These are phyloP conservation scores for Platorchestia sp. DNA, from an alignment of 1,140 invertebrate species.

Conservation along the genomic window DNA sequence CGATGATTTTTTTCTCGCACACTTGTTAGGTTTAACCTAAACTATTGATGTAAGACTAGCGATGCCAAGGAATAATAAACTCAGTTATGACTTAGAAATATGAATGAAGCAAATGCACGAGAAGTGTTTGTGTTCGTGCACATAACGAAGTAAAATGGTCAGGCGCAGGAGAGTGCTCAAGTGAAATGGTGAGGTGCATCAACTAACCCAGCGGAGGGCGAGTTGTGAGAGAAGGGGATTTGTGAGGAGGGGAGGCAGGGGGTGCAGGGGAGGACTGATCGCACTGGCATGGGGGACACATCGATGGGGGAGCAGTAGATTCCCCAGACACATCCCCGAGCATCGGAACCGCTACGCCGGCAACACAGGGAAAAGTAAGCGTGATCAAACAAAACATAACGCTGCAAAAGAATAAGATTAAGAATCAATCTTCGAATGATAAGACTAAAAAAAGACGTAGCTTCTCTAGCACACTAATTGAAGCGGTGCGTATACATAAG, in stretches of 20 bases:
- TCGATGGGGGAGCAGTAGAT: not conserved
- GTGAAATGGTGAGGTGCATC: slow-evolving; percentile 28
- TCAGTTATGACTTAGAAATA: too few species aligned
- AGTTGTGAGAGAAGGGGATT: not conserved
- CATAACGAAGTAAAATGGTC: not conserved
- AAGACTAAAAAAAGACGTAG: not conserved
- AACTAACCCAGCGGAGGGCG: slow-evolving; percentile 1
- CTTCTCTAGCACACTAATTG: not conserved
- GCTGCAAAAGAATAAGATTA: slow-evolving; percentile 36
- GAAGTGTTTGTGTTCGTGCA: too few species aligned
- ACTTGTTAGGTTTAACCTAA: too few species aligned
- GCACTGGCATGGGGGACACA: not conserved
- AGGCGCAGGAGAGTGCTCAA: not conserved
- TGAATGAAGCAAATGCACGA: too few species aligned
- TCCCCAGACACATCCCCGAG: slow-evolving; percentile 20
- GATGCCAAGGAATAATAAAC: too few species aligned
- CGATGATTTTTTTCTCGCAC: too few species aligned
- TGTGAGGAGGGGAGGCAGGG: slow-evolving; percentile 7
- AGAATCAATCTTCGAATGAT: not conserved
- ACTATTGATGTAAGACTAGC: too few species aligned
- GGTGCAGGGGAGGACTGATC: not conserved
- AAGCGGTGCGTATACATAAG: not conserved
- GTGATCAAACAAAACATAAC: slow-evolving; percentile 1
- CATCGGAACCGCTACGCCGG: not conserved
- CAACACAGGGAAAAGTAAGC: not conserved